These are phyloP conservation scores for Myotis yumanensis DNA, from an alignment of 2,113 vertebrate species.

Conservation along the genomic window DNA sequence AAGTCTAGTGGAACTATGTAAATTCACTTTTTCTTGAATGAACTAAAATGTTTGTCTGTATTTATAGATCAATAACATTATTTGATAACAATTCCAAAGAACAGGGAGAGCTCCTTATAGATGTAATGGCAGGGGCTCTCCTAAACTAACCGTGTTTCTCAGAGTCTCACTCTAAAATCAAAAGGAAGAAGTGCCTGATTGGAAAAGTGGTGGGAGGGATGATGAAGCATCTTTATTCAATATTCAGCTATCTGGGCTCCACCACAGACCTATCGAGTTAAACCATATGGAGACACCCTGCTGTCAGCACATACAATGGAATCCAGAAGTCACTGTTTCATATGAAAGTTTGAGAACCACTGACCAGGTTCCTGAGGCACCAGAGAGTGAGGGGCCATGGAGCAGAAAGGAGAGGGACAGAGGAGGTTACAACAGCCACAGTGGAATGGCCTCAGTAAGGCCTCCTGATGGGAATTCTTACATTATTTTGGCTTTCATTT, in stretches of 20 bases:
- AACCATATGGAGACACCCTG: background rate
- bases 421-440: background rate
- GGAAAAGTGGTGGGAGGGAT: too few relatives aligned
- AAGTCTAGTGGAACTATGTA: background rate
- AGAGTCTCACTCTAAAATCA: background rate
- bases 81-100: background rate
- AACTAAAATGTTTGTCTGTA: background rate
- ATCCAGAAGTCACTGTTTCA: background rate
- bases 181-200: background rate
- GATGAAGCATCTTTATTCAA: background rate
- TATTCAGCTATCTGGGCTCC: background rate
- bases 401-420: background rate
- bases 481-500: background rate
- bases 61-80: background rate
- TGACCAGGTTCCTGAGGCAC: background rate
- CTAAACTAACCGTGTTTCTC: background rate
- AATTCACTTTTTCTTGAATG: background rate
- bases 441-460: background rate
- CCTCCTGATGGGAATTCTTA: background rate
- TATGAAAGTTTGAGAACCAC: background rate
- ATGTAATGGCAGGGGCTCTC: background rate
- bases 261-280: background rate
- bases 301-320: background rate
- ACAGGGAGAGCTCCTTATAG: background rate
- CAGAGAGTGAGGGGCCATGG: background rate